phyloP scores from a whole-genome alignment of 1,140 invertebrate species.

The Temnothorax curvispinosus region DNA sequence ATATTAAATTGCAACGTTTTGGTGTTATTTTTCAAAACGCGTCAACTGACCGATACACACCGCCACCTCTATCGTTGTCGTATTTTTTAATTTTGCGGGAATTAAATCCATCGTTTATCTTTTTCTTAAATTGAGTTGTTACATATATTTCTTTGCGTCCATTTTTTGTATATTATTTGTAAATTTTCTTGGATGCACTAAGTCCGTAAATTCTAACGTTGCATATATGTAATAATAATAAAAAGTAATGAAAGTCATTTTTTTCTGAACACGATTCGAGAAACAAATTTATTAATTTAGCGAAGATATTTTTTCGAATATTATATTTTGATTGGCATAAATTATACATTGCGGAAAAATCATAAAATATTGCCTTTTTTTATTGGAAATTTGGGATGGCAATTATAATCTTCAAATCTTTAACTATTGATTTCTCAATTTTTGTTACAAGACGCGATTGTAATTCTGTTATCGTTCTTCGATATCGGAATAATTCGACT shows the following conservation, averaged over 20 bases:
- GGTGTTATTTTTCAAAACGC: slow-evolving; percentile 60
- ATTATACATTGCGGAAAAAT: neutral
- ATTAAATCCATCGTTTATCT: slow-evolving; percentile 16
- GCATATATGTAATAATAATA: neutral
- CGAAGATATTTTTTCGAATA: neutral
- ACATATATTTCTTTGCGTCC: neutral
- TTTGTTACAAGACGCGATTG: slow-evolving; percentile 2
- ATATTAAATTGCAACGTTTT: slow-evolving; percentile 62
- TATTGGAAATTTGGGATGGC: neutral
- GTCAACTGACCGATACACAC: slow-evolving; percentile 31
- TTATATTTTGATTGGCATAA: neutral
- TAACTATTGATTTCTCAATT: slow-evolving; percentile 18
- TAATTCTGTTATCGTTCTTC: neutral
- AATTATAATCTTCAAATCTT: slow-evolving; percentile 13
- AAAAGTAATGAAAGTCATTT: neutral
- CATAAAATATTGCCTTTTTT: neutral
- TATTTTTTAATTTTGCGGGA: slow-evolving; percentile 34
- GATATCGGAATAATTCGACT: neutral
- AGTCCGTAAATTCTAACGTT: neutral
- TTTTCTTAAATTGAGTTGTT: slow-evolving; percentile 30
- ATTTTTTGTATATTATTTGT: neutral
- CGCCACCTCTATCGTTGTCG: neutral
- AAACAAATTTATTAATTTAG: neutral
- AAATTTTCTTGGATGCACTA: slow-evolving; percentile 9
- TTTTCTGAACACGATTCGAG: neutral